A percentile compares a stretch with the other conserved stretches of the same genome.
phyloP scores from a whole-genome alignment of 2,888 invertebrate genomes.

The Onthophagus sagittarius region DNA sequence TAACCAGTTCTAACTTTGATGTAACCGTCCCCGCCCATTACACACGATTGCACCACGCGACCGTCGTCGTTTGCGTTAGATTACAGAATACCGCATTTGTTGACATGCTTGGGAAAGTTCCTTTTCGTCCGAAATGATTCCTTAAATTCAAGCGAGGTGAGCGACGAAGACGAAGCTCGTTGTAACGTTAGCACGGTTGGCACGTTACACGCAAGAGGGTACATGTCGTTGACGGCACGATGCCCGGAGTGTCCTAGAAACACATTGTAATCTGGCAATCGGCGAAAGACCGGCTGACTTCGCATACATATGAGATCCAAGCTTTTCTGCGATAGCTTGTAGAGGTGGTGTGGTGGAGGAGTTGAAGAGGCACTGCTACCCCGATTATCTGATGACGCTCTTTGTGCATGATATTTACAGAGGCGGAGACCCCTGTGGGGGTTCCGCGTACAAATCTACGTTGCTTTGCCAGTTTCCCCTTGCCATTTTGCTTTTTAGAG shows the following conservation, averaged over 20 bases:
- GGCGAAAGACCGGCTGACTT: background rate
- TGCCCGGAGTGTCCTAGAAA: background rate
- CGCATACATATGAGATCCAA: background rate
- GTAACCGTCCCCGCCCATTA: constrained; percentile 4
- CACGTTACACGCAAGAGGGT: background rate
- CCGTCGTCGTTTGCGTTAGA: background rate
- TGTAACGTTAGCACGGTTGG: background rate
- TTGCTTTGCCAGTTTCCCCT: background rate
- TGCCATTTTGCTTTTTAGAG: background rate
- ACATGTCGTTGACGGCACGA: background rate
- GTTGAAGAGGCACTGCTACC: background rate
- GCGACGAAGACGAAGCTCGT: background rate
- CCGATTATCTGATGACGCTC: constrained; percentile 19
- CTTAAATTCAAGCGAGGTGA: background rate
- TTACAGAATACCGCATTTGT: background rate
- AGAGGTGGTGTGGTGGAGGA: no score
- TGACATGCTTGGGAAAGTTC: background rate
- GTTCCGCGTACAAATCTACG: background rate
- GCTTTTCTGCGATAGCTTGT: background rate
- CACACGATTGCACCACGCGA: background rate
- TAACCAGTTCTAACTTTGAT: constrained; percentile 10
- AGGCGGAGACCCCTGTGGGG: constrained; percentile 9
- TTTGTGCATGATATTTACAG: constrained; percentile 19
- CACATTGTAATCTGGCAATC: background rate
- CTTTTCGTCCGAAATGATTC: background rate